phyloP scores from a whole-genome alignment of 2,797 vertebrate species.

The Tinamus major region DNA sequence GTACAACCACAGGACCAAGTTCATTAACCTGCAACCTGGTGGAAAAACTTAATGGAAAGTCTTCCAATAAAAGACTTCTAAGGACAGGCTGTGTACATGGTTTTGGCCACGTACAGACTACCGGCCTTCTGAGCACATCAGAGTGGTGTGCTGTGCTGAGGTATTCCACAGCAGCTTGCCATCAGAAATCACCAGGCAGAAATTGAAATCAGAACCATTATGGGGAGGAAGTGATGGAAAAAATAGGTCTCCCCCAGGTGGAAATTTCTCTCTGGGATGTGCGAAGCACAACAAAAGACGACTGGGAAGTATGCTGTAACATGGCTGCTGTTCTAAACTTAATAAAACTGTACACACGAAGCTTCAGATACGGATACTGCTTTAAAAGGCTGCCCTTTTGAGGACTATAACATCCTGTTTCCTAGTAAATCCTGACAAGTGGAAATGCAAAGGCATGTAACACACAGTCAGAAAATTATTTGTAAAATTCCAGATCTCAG shows the following conservation, averaged over 20 bases:
- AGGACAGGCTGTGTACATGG: not conserved
- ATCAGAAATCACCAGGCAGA: not conserved
- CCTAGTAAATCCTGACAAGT: not conserved
- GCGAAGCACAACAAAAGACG: not conserved
- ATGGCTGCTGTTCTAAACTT: not conserved
- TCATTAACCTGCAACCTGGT: not conserved
- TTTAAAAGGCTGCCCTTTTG: not conserved
- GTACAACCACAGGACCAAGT: not conserved
- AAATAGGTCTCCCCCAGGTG: not conserved
- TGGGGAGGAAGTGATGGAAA: not conserved
- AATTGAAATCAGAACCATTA: not conserved
- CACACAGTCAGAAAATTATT: not conserved
- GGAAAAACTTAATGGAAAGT: not conserved
- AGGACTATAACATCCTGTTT: conserved; percentile 21
- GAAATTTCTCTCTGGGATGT: not conserved
- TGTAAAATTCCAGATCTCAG: not conserved
- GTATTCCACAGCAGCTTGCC: not conserved
- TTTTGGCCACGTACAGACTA: not conserved
- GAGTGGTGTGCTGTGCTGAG: not conserved
- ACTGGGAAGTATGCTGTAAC: not conserved
- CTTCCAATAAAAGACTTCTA: not conserved
- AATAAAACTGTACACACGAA: not conserved
- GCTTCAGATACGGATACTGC: not conserved
- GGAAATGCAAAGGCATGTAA: not conserved
- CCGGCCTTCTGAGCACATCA: not conserved